A percentile compares a stretch with the other conserved stretches of the same genome.
Conservation (phyloP, 2,113 vertebrate species). For the Hirundichthys speculiger region DNA sequence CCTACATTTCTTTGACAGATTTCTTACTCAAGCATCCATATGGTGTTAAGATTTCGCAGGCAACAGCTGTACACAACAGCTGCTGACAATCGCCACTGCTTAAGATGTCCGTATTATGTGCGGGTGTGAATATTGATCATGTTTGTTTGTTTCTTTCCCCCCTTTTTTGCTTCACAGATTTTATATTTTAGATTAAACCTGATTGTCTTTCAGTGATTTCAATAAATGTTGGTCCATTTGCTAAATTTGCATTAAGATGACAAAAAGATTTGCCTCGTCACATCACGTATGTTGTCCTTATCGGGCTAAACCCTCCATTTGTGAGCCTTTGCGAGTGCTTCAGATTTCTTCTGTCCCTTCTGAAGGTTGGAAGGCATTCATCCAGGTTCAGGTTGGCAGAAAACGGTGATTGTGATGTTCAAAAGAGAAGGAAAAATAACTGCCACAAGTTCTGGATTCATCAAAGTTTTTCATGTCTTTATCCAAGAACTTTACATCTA, state of each 20-base stretch:
- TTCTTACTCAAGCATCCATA: constrained; percentile 37
- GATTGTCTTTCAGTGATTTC: background rate
- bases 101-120: background rate
- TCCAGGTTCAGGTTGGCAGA: constrained; percentile 1
- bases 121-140: background rate
- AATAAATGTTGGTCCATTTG: no score
- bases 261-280: no score
- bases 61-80: constrained; percentile 42
- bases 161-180: background rate
- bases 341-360: background rate
- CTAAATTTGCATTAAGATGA: no score
- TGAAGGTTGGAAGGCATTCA: background rate
- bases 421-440: constrained; percentile 1
- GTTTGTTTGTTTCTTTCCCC: no score
- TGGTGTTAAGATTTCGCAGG: constrained; percentile 30
- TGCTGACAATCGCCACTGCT: constrained; percentile 16
- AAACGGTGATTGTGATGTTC: constrained; percentile 13
- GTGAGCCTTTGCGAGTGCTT: background rate
- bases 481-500: no score
- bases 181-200: background rate
- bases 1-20: constrained; percentile 1
- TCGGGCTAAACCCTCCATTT: no score
- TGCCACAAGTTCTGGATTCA: constrained; percentile 7
- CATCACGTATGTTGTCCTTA: no score
- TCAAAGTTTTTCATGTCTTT: constrained; percentile 16